Percentiles rank a stretch among this genome's conserved stretches.
These are phyloP conservation scores for Pegea sp. DNA, from an alignment of 23 tunicate genomes.

Conservation along the genomic window DNA sequence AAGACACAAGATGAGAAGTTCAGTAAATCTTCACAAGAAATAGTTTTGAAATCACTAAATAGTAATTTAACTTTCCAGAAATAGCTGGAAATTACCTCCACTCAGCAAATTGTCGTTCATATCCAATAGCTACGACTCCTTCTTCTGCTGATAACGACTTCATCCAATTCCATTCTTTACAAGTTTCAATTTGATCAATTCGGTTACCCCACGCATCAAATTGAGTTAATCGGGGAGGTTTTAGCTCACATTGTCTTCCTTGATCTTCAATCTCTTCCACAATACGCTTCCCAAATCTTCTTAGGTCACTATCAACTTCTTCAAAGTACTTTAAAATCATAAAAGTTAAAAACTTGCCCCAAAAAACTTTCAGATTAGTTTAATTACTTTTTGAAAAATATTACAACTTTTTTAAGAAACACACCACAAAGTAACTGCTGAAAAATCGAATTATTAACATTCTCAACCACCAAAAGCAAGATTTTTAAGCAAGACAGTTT, in stretches of 20 bases:
- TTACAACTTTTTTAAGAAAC: too few species aligned
- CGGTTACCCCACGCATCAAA: slow-evolving; percentile 93
- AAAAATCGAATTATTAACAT: not conserved
- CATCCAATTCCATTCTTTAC: slow-evolving; percentile 62
- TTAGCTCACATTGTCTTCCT: slow-evolving; percentile 40
- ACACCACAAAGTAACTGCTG: too few species aligned
- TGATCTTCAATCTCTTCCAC: slow-evolving; percentile 19
- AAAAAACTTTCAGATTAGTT: not conserved
- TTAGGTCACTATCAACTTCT: slow-evolving; percentile 30
- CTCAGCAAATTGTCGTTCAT: slow-evolving; percentile 49
- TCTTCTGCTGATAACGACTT: slow-evolving; percentile 67
- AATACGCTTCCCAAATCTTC: slow-evolving; percentile 33
- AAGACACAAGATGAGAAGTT: too few species aligned
- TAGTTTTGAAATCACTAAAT: too few species aligned
- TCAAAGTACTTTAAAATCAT: slow-evolving; percentile 4
- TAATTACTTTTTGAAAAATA: too few species aligned
- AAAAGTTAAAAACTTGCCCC: not conserved
- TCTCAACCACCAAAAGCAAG: too few species aligned
- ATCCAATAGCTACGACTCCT: slow-evolving; percentile 76
- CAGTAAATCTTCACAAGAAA: too few species aligned
- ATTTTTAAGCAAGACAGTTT: too few species aligned
- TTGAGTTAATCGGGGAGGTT: slow-evolving; percentile 49
- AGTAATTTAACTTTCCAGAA: too few species aligned
- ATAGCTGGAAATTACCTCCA: slow-evolving; percentile 33
- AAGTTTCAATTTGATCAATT: slow-evolving; percentile 50